phyloP scores from a whole-genome alignment of 2,113 vertebrate genomes.

The Anarrhichthys ocellatus region DNA sequence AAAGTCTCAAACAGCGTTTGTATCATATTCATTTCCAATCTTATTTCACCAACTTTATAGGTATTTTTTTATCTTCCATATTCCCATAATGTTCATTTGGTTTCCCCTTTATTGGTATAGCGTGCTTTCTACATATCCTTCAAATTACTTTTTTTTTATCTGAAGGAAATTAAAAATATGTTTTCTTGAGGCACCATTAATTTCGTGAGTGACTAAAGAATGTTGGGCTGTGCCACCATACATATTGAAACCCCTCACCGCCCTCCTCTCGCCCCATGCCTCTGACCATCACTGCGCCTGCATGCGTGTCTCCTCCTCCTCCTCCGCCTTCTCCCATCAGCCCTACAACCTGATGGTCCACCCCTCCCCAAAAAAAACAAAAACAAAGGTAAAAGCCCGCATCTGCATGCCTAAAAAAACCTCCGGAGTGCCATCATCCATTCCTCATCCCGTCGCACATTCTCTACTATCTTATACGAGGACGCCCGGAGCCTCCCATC shows the following conservation, averaged over 20 bases:
- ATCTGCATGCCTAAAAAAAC: constrained; percentile 57
- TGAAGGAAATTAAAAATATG: not conserved
- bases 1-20: not conserved
- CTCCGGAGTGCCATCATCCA: constrained; percentile 31
- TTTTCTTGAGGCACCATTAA: not conserved
- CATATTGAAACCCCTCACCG: constrained; percentile 14
- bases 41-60: not conserved
- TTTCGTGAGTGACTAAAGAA: not conserved
- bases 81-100: not conserved
- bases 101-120: not conserved
- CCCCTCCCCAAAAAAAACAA: not conserved
- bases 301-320: constrained; percentile 48
- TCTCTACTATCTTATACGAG: not conserved
- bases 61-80: not conserved
- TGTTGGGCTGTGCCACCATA: not conserved
- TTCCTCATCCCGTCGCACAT: constrained; percentile 10
- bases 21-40: not conserved
- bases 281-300: constrained; percentile 49
- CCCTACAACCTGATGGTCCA: constrained; percentile 46
- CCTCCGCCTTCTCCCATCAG: constrained; percentile 25
- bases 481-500: constrained; percentile 33
- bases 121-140: not conserved
- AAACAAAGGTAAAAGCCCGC: constrained; percentile 64
- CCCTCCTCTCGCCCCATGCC: constrained; percentile 39
- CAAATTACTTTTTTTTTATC: not conserved